phyloP scores from a whole-genome alignment of 2,888 invertebrate genomes.

The Augiades crinisus region DNA sequence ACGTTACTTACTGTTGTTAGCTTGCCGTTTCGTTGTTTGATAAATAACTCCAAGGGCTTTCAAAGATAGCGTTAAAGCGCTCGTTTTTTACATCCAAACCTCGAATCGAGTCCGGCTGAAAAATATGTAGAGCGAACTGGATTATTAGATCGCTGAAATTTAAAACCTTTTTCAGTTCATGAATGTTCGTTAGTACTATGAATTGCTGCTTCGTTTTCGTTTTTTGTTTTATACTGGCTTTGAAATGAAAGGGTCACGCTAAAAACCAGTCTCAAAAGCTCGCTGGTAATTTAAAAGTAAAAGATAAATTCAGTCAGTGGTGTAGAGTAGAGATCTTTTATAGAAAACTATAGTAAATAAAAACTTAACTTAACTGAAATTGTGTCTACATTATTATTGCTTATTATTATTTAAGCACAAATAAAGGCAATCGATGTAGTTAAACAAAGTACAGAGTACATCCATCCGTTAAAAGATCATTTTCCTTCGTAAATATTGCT shows the following conservation, averaged over 20 bases:
- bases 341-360: too few species aligned
- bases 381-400: too few species aligned
- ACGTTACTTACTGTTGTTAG: too few species aligned
- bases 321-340: too few species aligned
- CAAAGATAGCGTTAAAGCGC: constrained; percentile 32
- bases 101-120: constrained; percentile 20
- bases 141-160: constrained; percentile 42
- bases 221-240: neutral
- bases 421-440: too few species aligned
- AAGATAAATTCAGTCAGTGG: neutral
- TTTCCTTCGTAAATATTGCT: too few species aligned
- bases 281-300: neutral
- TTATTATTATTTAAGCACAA: too few species aligned
- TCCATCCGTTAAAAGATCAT: too few species aligned
- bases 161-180: constrained; percentile 23
- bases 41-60: too few species aligned
- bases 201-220: neutral
- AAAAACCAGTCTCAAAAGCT: neutral
- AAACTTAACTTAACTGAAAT: too few species aligned
- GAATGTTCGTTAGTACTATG: constrained; percentile 19
- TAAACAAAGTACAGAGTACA: too few species aligned
- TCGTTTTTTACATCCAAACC: constrained; percentile 18
- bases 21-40: too few species aligned
- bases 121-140: constrained; percentile 32
- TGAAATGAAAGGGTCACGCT: neutral